Percentiles rank a stretch among this genome's conserved stretches.
Conservation (phyloP, 2,797 vertebrate genomes). For the Mormyrops boulengeri region DNA sequence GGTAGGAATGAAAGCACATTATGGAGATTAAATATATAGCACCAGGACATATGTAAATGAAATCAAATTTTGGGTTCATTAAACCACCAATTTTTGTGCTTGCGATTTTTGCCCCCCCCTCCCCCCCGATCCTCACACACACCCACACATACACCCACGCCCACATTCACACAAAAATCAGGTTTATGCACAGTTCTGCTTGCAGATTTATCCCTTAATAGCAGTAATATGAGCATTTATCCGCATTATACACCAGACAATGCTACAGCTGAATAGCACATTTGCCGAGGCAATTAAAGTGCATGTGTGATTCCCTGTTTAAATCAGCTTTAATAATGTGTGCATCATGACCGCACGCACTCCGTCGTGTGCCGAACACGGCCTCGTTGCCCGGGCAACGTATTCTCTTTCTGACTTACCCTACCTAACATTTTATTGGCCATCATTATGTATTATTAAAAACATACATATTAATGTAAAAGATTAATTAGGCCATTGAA, state of each 20-base stretch:
- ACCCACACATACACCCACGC: constrained; percentile 36
- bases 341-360: constrained; percentile 80
- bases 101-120: constrained; percentile 73
- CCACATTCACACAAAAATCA: constrained; percentile 59
- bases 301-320: constrained; percentile 73
- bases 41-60: constrained; percentile 73
- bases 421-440: constrained; percentile 85
- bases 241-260: constrained; percentile 89
- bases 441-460: constrained; percentile 99
- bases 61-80: constrained; percentile 74
- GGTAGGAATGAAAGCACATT: constrained; percentile 10
- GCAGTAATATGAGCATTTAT: constrained; percentile 92
- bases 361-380: constrained; percentile 73
- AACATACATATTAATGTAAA: constrained; percentile 92
- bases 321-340: constrained; percentile 89
- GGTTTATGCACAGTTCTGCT: constrained; percentile 69
- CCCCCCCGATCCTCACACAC: constrained; percentile 26
- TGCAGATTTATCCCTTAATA: constrained; percentile 82
- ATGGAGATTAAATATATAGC: constrained; percentile 30
- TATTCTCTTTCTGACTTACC: constrained; percentile 75
- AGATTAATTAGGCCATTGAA: constrained; percentile 55
- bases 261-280: constrained; percentile 92
- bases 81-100: constrained; percentile 76
- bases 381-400: constrained; percentile 86
- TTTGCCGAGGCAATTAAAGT: constrained; percentile 91